Conservation (phyloP, 2,113 vertebrate species). For the Mormoops blainvillei region DNA sequence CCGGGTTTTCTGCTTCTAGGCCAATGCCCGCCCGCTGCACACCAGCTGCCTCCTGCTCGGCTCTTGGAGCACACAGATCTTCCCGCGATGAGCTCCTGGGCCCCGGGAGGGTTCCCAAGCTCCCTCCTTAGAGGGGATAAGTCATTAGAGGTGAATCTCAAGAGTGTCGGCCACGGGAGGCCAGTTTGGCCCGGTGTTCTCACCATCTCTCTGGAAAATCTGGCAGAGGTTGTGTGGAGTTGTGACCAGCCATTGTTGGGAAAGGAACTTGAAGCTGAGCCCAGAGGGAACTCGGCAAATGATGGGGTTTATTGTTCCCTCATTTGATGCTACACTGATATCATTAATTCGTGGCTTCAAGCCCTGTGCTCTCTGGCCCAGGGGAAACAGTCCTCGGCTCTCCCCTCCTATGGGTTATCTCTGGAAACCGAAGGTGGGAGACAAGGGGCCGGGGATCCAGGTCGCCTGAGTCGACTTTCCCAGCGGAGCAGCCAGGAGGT, state of each 20-base stretch:
- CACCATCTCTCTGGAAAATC: constrained; percentile 27
- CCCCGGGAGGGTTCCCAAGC: neutral
- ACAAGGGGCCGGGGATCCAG: neutral
- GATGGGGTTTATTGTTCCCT: constrained; percentile 34
- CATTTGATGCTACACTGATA: constrained; percentile 8
- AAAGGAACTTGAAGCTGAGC: constrained; percentile 19
- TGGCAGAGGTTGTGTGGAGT: neutral
- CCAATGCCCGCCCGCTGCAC: neutral
- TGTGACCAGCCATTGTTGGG: constrained; percentile 55
- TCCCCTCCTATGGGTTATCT: constrained; percentile 23
- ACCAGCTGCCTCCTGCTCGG: neutral
- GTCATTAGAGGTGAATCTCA: constrained; percentile 34
- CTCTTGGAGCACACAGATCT: constrained; percentile 12
- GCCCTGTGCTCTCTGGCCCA: neutral
- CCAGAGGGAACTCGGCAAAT: neutral
- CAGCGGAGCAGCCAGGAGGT: neutral
- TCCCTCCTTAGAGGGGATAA: neutral
- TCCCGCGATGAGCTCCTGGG: neutral
- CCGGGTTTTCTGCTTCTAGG: neutral
- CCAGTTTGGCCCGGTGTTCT: constrained; percentile 28
- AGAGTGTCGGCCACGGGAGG: constrained; percentile 24
- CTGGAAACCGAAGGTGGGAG: constrained; percentile 13
- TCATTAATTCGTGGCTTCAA: constrained; percentile 22
- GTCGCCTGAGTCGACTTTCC: constrained; percentile 22
- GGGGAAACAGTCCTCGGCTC: neutral